These are phyloP conservation scores for Centropyge bicolor DNA, from an alignment of 2,797 vertebrate species.

Conservation along the genomic window DNA sequence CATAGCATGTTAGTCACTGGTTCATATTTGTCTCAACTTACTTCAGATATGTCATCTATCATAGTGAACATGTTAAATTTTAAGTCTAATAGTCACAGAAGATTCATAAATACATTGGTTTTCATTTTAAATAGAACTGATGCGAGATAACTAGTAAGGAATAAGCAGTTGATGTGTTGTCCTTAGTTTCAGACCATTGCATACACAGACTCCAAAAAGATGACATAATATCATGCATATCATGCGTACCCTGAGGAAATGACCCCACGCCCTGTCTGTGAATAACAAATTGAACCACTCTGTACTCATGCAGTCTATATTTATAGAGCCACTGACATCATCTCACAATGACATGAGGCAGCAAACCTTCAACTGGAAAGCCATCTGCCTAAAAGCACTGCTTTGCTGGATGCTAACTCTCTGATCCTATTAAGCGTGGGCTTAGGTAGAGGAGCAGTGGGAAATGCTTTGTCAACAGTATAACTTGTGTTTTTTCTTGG, in stretches of 20 bases:
- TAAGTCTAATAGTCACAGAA: not conserved
- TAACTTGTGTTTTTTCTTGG: slow-evolving; percentile 17
- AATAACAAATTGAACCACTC: slow-evolving; percentile 13
- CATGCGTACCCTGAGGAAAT: slow-evolving; percentile 3
- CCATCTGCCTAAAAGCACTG: slow-evolving; percentile 62
- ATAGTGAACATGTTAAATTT: not conserved
- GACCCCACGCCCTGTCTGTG: not conserved
- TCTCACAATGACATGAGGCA: slow-evolving; percentile 48
- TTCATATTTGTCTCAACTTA: not conserved
- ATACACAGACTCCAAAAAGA: not conserved
- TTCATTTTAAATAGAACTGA: not conserved
- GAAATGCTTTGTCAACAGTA: slow-evolving; percentile 51
- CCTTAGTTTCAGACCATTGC: not conserved
- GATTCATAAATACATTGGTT: not conserved
- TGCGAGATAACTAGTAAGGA: not conserved
- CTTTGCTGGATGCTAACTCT: slow-evolving; percentile 41
- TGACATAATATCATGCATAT: not conserved
- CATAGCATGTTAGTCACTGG: not conserved
- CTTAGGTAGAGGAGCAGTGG: slow-evolving; percentile 55
- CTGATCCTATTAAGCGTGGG: slow-evolving; percentile 72
- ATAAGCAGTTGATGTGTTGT: not conserved
- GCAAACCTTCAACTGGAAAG: slow-evolving; percentile 50
- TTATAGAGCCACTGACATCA: slow-evolving; percentile 41
- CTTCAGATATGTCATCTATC: not conserved
- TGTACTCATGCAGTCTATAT: slow-evolving; percentile 30